Evolutionary conservation across 2,797 vertebrate species (phyloP).

Genomic region (Onychomys leucogaster): DNA sequence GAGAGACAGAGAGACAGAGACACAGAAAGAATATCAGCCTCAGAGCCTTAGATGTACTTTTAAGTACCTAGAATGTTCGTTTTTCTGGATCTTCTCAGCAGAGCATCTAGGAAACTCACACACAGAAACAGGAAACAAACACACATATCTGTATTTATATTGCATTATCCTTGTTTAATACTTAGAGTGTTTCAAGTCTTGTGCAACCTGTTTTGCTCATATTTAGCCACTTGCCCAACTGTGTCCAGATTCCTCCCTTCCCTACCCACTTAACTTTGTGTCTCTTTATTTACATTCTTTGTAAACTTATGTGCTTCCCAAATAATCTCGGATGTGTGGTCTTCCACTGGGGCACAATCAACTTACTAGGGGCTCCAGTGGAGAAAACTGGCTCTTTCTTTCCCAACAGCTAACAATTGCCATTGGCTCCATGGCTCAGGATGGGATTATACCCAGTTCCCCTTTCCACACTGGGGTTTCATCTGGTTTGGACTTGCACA

Average conservation of each 20-base stretch:
- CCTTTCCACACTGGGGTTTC: neutral
- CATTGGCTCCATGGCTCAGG: neutral
- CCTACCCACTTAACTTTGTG: neutral
- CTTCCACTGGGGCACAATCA: neutral
- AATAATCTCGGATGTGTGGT: neutral
- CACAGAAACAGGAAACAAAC: neutral
- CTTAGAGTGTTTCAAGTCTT: neutral
- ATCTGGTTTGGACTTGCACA: too few relatives aligned
- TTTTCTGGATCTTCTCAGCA: neutral
- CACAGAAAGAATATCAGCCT: neutral
- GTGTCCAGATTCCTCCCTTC: neutral
- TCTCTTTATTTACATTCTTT: neutral
- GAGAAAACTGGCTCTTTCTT: neutral
- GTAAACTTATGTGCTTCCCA: neutral
- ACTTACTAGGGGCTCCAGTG: neutral
- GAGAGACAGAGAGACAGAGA: too few relatives aligned
- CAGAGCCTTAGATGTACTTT: neutral
- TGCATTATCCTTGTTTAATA: neutral
- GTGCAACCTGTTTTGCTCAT: neutral
- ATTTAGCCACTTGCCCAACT: neutral
- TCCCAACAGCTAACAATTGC: neutral
- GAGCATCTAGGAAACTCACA: neutral
- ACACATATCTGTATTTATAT: neutral
- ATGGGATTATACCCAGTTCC: neutral
- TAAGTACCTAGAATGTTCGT: neutral